Conservation (phyloP, 2,888 invertebrate species). For the Cheilosia soror region DNA sequence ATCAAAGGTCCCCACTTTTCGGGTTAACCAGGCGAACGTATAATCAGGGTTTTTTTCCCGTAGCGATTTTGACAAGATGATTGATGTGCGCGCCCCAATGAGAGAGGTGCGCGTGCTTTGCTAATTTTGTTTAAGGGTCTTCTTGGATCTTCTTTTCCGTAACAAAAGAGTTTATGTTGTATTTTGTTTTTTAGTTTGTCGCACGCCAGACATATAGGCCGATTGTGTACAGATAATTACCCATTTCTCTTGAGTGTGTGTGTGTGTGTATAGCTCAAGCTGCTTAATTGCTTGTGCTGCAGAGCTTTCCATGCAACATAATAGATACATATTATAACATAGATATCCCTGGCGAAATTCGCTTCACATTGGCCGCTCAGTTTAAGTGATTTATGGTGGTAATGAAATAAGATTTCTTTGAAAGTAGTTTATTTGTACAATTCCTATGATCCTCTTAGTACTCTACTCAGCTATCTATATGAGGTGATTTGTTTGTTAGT, state of each 20-base stretch:
- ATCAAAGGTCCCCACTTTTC: slow-evolving; percentile 71
- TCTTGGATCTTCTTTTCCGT: slow-evolving; percentile 13
- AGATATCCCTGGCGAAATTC: background rate
- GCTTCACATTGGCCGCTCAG: background rate
- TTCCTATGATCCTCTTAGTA: background rate
- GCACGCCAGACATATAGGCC: slow-evolving; percentile 25
- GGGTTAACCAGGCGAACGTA: slow-evolving; percentile 68
- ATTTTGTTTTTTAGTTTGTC: slow-evolving; percentile 37
- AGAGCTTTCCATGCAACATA: slow-evolving; percentile 19
- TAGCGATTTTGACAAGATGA: slow-evolving; percentile 78
- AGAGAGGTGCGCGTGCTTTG: slow-evolving; percentile 77
- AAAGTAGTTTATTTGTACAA: slow-evolving; percentile 5
- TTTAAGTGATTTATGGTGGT: slow-evolving; percentile 38
- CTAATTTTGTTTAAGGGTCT: slow-evolving; percentile 73
- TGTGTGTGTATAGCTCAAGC: slow-evolving; percentile 8
- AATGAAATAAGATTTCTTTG: slow-evolving; percentile 20
- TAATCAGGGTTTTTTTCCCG: slow-evolving; percentile 63
- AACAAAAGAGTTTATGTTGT: slow-evolving; percentile 3
- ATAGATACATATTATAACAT: slow-evolving; percentile 8
- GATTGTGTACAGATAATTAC: slow-evolving; percentile 19
- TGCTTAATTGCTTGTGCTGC: slow-evolving; percentile 12
- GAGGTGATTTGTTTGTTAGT: slow-evolving; percentile 6
- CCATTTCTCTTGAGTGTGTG: background rate
- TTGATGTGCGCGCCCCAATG: slow-evolving; percentile 77
- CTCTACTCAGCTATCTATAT: background rate